Evolutionary conservation across 2,888 invertebrate species (phyloP), one percentile per base, ranked within the genome.

Genomic region (Drosophila glabriapex): DNA sequence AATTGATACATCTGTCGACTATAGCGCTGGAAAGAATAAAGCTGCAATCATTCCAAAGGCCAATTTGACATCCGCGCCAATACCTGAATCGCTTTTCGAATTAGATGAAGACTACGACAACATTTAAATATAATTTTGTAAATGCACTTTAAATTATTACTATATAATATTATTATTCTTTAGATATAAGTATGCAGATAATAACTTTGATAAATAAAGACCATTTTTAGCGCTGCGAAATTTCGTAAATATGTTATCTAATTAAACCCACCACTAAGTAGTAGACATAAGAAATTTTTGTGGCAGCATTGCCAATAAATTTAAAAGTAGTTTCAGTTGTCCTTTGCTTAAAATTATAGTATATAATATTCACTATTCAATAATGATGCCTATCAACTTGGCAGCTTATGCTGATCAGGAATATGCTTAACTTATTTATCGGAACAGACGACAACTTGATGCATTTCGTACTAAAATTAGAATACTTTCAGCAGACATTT

Each of bases 81-180:
- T 73, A 70, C 80, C 76, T 78, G 85, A 90, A 79, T 83, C 92
- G 59, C 86, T 82, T 80, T 85, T 93, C 68, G 93, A 93, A 80
- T 91, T 93, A 85, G 93, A 93, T 73, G 93, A 93, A 91, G 93
- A 93, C 84, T 93, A 93, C 89, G 93, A 93, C 90, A 92, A 93
- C 90, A 93, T 93, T 85, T 93, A 93, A 82, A 54, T 78, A 84
- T 71, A 58, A 65, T 58, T 77, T 68, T 75, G 53, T 73, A 58
- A 73, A 81, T 72, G 68, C 84, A 78, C 78, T 84, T 78, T 85
- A 86, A 86, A 89, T 85, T 86, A 89, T 85, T 85, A 73, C 60
- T 74, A 76, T 68, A 83, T 88, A 81, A 70, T 68, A 76, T 80
- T 46, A 28, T 39, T 16, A 75, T 84, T 86, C 68, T 65, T 46